These are phyloP conservation scores for Synergus gifuensis DNA, from an alignment of 2,888 invertebrate genomes.

Conservation along the genomic window DNA sequence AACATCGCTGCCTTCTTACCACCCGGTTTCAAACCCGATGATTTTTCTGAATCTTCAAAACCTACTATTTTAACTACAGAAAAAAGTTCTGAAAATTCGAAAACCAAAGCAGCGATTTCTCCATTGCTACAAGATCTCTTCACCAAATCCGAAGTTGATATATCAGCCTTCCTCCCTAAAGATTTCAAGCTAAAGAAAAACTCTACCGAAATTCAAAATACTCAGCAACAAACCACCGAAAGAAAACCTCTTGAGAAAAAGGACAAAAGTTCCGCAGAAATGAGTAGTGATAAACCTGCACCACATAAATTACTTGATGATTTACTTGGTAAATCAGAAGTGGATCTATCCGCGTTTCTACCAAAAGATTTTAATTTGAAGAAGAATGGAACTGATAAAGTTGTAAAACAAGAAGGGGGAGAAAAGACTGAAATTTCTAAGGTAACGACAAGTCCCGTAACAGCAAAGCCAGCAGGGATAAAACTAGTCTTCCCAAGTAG, in stretches of 20 bases:
- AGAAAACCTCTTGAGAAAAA: slow-evolving; percentile 67
- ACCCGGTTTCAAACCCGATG: slow-evolving; percentile 81
- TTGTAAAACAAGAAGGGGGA: slow-evolving; percentile 42
- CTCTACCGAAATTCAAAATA: slow-evolving; percentile 48
- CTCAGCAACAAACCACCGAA: slow-evolving; percentile 61
- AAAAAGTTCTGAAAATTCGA: slow-evolving; percentile 72
- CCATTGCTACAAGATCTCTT: slow-evolving; percentile 71
- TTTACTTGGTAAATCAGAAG: slow-evolving; percentile 70
- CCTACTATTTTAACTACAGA: slow-evolving; percentile 22
- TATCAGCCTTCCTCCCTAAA: slow-evolving; percentile 79
- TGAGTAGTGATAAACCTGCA: slow-evolving; percentile 31
- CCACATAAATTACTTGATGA: slow-evolving; percentile 62
- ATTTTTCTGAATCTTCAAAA: slow-evolving; percentile 75
- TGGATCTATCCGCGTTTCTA: slow-evolving; percentile 78
- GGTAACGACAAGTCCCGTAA: slow-evolving; percentile 77
- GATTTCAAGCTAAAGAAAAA: slow-evolving; percentile 79
- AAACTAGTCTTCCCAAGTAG: slow-evolving; percentile 90
- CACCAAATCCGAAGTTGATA: slow-evolving; percentile 73
- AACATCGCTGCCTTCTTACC: slow-evolving; percentile 79
- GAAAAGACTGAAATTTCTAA: slow-evolving; percentile 71
- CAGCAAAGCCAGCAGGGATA: slow-evolving; percentile 76
- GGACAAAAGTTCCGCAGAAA: slow-evolving; percentile 73
- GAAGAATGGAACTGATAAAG: slow-evolving; percentile 29
- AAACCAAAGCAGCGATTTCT: slow-evolving; percentile 56
- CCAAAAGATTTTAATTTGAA: slow-evolving; percentile 78